Evolutionary conservation across 2,113 vertebrate species (phyloP), one percentile per base, ranked within the genome.

Genomic region (Tetraodon nigroviridis): DNA sequence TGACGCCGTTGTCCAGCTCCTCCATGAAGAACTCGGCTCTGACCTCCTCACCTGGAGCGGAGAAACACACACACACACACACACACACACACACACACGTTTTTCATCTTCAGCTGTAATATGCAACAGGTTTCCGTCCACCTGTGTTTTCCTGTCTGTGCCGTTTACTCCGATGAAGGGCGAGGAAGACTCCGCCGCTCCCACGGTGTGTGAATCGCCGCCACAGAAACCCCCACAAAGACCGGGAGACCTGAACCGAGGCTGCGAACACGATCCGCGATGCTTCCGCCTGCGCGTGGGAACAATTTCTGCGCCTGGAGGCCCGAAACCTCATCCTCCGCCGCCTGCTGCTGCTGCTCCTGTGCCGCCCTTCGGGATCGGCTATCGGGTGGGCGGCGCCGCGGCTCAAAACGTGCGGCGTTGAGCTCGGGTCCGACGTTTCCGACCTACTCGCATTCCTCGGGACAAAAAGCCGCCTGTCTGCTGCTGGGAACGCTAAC

Each of bases 1-100:
- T 88, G 20, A 88, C 89, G 0, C 90, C 90, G 19, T 90, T 91
- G 61, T 89, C 75, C 61, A 92, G 58, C 64, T 91, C 89, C 58
- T 87, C 86, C 90, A 91, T 91, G 75, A 91, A 91, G 24, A 76
- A 86, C 64, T 98, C 95, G 0, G 91, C 89, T 72, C 88, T 87
- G 48, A 99, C 80, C 69, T 93, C 89, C 45, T 80, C 85, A 10
- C 83, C 90, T 91, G 75, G 19, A 64, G 24, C 24, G 5, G 5
- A 44, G 42, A 44, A 16, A 44, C 12, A 44, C n/a, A n/a, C n/a
- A n/a, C n/a, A n/a, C n/a, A n/a, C n/a, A n/a, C n/a, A n/a, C n/a
- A n/a, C n/a, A n/a, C n/a, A n/a, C n/a, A n/a, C n/a, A n/a, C n/a
- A n/a, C n/a, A n/a, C n/a, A n/a, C n/a, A n/a, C n/a, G n/a, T n/a